Evolutionary conservation across 2,888 invertebrate species (phyloP), one percentile per base, ranked within the genome.

Genomic region (Vesta saturnalis): DNA sequence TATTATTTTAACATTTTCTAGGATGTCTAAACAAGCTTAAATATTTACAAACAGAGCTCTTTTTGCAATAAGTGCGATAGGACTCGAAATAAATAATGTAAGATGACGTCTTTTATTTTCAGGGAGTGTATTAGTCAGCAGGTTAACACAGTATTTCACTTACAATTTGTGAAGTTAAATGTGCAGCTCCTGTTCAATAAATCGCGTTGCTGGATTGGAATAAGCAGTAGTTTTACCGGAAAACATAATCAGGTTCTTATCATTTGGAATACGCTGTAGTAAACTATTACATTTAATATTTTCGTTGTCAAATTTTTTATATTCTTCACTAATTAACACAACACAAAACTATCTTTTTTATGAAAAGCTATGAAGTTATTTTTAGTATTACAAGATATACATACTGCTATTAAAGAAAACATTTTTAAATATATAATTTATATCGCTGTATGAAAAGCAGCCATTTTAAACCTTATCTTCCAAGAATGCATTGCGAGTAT

Each of bases 381-480:
- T 68, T 64, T 21, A 19, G 55, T 60, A 61, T 74, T 64, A 70
- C 75, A 77, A 30, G 35, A 19, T 22, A 21, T 22, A 22, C 3
- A 43, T 43, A 22, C 21, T 23, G 57, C 60, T 70, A 61, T 55
- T 65, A 72, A 75, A 71, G 72, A 75, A 77, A 79, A 80, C 77
- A 78, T 78, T 78, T 78, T 77, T 77, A 72, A 77, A 77, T 73
- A 75, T 75, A 75, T 75, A 76, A 76, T 77, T 79, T 79, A 81
- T 80, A 80, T 80, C 79, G 77, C 74, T 77, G 75, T 74, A 77
- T 76, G 73, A 77, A 69, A 73, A 75, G 77, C 81, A 77, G 82
- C 83, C 83, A 83, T 83, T 78, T 83, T 83, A 79, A 75, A 78
- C 77, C 76, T 39, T 60, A 74, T 74, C 80, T 80, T 82, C 82